These are phyloP conservation scores for Xestia rhomboidea DNA, from an alignment of 2,888 invertebrate species.

Conservation along the genomic window DNA sequence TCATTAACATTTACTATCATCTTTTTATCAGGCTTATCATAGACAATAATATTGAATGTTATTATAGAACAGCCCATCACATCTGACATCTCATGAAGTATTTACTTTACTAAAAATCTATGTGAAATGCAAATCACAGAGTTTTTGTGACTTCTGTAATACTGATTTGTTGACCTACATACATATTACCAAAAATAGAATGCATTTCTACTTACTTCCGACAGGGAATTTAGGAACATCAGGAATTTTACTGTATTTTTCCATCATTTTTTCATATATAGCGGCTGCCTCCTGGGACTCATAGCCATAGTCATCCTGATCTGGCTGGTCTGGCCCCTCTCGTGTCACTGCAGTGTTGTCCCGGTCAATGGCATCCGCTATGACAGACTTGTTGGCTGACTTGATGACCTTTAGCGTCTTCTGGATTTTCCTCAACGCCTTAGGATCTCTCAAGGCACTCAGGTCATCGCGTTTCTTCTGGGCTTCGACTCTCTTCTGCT, in stretches of 20 bases:
- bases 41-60: background rate
- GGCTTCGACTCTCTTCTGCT: conserved; percentile 91
- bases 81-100: background rate
- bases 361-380: conserved; percentile 95
- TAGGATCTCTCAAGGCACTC: conserved; percentile 92
- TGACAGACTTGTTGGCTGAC: conserved; percentile 96
- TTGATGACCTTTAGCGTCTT: conserved; percentile 96
- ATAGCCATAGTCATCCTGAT: conserved; percentile 97
- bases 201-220: conserved; percentile 75
- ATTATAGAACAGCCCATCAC: background rate
- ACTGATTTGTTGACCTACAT: conserved; percentile 41
- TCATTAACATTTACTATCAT: background rate
- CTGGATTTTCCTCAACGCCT: conserved; percentile 93
- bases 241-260: conserved; percentile 94
- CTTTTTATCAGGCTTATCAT: background rate
- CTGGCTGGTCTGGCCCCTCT: conserved; percentile 94
- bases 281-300: conserved; percentile 96
- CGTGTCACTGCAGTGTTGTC: conserved; percentile 94
- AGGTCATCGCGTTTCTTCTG: conserved; percentile 92
- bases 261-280: conserved; percentile 95
- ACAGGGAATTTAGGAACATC: conserved; percentile 93
- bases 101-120: background rate
- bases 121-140: background rate
- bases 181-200: conserved; percentile 20
- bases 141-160: background rate